Evolutionary conservation across 2,888 invertebrate genomes (phyloP).

Genomic region (Resseliella maxima): DNA sequence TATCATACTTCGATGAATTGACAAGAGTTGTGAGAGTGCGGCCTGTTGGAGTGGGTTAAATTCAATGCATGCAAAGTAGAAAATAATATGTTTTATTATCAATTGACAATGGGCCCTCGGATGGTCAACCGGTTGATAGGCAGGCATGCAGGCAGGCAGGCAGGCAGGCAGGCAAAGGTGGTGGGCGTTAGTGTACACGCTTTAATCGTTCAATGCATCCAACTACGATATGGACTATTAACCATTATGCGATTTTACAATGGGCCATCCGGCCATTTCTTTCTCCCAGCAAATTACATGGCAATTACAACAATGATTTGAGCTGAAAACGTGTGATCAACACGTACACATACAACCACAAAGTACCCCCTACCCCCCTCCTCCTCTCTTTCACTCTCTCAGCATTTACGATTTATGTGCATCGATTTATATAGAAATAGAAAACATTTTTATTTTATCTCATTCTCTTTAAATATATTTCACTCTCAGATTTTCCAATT

Average conservation of each 20-base stretch:
- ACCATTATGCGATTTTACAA: constrained; percentile 28
- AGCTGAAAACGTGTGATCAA: constrained; percentile 43
- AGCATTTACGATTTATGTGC: background rate
- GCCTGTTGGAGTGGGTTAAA: background rate
- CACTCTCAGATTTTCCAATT: no score
- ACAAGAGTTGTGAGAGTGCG: background rate
- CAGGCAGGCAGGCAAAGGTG: no score
- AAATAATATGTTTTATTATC: constrained; percentile 45
- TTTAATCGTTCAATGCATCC: background rate
- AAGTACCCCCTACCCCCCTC: background rate
- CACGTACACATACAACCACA: background rate
- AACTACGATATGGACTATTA: constrained; percentile 51
- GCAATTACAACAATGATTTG: constrained; percentile 36
- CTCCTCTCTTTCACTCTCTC: background rate
- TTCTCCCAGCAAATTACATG: constrained; percentile 15
- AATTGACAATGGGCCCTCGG: constrained; percentile 15
- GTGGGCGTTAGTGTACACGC: background rate
- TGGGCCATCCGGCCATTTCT: constrained; percentile 40
- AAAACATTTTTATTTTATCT: background rate
- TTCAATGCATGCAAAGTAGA: background rate
- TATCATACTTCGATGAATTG: background rate
- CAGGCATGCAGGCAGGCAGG: no score
- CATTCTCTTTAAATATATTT: no score
- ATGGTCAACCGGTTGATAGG: no score
- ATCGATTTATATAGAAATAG: no score